phyloP scores from a whole-genome alignment of 2,888 invertebrate species.

The Papilio demoleus region DNA sequence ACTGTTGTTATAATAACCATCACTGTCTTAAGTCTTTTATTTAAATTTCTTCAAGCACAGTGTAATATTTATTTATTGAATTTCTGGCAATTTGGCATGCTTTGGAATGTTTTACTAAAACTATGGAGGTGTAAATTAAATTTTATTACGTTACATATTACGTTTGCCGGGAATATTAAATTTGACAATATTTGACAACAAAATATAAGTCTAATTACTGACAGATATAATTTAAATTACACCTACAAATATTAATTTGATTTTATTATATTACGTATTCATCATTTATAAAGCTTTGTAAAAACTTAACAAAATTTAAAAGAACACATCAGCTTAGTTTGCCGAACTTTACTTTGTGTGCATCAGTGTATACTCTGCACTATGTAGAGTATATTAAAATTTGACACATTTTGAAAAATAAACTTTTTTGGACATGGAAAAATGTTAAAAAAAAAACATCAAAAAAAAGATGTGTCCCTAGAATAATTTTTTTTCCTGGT shows the following conservation, averaged over 20 bases:
- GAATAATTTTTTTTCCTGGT: neutral
- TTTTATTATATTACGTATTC: no score
- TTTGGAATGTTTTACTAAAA: neutral
- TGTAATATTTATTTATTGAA: neutral
- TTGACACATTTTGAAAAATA: neutral
- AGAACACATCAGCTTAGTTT: neutral
- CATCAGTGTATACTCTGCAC: neutral
- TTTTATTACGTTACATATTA: neutral
- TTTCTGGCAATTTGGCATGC: neutral
- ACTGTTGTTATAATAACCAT: slow-evolving; percentile 51
- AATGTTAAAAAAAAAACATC: neutral
- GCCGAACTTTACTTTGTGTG: neutral
- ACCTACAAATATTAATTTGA: neutral
- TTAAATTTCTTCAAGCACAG: neutral
- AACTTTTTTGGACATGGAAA: neutral
- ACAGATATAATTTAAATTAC: neutral
- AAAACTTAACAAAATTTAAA: no score
- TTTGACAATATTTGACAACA: neutral
- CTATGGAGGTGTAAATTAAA: neutral
- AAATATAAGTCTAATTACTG: neutral
- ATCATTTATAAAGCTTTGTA: no score
- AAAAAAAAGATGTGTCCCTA: neutral
- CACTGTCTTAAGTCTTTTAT: neutral
- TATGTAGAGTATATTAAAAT: neutral
- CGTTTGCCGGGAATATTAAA: neutral